Base-by-base conservation (phyloP, 2,113 vertebrate species). In the Podilymbus podiceps region DNA sequence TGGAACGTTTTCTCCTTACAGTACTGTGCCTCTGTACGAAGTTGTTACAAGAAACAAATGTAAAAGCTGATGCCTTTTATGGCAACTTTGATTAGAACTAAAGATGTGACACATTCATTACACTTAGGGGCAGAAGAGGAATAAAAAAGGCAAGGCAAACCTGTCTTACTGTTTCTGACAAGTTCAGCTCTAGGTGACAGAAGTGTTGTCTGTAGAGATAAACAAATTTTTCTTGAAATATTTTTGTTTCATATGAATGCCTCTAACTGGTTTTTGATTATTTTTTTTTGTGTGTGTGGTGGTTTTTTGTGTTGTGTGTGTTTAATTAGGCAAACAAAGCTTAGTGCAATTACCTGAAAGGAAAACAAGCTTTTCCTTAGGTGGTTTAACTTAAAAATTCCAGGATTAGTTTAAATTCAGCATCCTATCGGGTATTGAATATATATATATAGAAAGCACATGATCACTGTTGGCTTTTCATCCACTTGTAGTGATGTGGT, bases 401-500 rank as follows among this genome's bases (percentile, higher is more conserved):
- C 42, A 52, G 28, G 15, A 9, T 59, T 64, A 19, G 22, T 28
- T 67, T 85, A 25, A 77, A 75, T 63, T 71, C 42, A 55, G 0
- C 0, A 0, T 71, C 47, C 19, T 7, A 0, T 27, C 22, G 7
- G 82, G 19, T 7, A 4, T 13, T 17, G 20, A 35, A 7, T 5
- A 0, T 2, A n/a, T 79, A 58, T 62, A 8, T 19, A 52, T 60
- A 24, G 76, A 50, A 35, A 44, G 53, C 52, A 50, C 12, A 6
- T 56, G 58, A 2, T 33, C 1, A 2, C 49, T 64, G 46, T 53
- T 76, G 72, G 15, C 30, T 86, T 28, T 35, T 88, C 83, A 40
- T 17, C 62, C 22, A 0, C n/a, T 53, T 1, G 22, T 19, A 67
- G 53, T 85, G 74, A 30, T 11, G 22, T 35, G 62, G 30, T 31